These are phyloP conservation scores for Strigamia crassipes DNA, from an alignment of 2,888 invertebrate genomes.

Conservation along the genomic window DNA sequence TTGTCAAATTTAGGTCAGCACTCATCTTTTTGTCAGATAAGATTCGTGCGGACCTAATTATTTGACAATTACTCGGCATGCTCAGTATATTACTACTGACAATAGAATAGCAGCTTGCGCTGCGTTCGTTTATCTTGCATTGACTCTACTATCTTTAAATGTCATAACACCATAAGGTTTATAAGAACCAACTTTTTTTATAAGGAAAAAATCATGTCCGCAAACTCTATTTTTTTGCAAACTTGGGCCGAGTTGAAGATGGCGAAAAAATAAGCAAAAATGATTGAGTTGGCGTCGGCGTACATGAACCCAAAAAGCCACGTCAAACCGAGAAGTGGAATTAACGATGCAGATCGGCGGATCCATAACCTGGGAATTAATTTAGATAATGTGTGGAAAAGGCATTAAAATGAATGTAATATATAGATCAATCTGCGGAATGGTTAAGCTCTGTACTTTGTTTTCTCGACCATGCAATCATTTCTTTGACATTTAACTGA, in stretches of 20 bases:
- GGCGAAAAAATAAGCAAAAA: slow-evolving; percentile 44
- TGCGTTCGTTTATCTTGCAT: no score
- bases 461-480: slow-evolving; percentile 6
- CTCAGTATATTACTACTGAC: no score
- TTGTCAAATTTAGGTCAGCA: no score
- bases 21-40: no score
- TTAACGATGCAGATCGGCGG: slow-evolving; percentile 49
- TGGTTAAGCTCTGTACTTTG: background rate
- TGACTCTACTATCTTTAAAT: no score
- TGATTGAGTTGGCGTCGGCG: background rate
- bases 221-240: background rate
- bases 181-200: no score
- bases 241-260: slow-evolving; percentile 43
- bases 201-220: no score
- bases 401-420: background rate
- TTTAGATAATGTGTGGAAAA: background rate
- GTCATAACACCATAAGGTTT: no score
- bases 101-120: no score
- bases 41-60: no score
- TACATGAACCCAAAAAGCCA: slow-evolving; percentile 43
- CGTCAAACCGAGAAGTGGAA: slow-evolving; percentile 47
- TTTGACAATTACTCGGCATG: no score
- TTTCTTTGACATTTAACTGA: slow-evolving; percentile 36
- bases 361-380: slow-evolving; percentile 49
- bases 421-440: background rate